Evolutionary conservation across 2,888 invertebrate species (phyloP).

Genomic region (Lasioglossum figueresi): DNA sequence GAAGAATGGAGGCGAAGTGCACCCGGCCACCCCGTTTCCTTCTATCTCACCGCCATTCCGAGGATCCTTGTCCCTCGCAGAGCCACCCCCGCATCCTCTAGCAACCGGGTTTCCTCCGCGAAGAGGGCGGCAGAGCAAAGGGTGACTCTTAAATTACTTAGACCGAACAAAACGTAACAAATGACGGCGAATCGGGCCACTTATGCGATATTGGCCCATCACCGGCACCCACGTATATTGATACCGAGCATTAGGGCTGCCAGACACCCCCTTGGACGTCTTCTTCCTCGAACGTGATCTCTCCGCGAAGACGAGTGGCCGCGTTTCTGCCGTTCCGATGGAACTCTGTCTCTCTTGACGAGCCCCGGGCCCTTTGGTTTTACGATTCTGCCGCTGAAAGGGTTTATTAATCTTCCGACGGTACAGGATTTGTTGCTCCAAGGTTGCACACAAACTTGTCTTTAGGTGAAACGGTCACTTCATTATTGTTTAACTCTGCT

Average conservation of each 20-base stretch:
- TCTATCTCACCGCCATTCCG: conserved; percentile 14
- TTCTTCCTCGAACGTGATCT: conserved; percentile 29
- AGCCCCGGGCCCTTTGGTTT: background rate
- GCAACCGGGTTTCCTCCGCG: conserved; percentile 32
- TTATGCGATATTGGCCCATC: conserved; percentile 80
- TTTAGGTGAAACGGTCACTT: no score
- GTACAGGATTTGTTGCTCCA: background rate
- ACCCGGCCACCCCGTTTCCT: conserved; percentile 36
- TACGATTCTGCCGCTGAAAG: background rate
- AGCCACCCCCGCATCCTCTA: background rate
- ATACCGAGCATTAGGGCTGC: conserved; percentile 75
- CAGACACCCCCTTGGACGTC: conserved; percentile 48
- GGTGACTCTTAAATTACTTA: conserved; percentile 80
- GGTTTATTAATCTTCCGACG: background rate
- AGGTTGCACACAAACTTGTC: background rate
- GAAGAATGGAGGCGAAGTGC: conserved; percentile 79
- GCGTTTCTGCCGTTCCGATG: background rate
- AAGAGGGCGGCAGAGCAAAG: conserved; percentile 59
- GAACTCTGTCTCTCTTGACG: background rate
- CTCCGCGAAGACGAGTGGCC: background rate
- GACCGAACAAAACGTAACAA: conserved; percentile 80
- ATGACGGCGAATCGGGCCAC: conserved; percentile 79
- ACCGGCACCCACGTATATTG: conserved; percentile 76
- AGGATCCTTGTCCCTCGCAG: conserved; percentile 35
- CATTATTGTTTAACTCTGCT: background rate